These are phyloP conservation scores for Morpho deidamia DNA, from an alignment of 2,888 invertebrate species.

Conservation along the genomic window DNA sequence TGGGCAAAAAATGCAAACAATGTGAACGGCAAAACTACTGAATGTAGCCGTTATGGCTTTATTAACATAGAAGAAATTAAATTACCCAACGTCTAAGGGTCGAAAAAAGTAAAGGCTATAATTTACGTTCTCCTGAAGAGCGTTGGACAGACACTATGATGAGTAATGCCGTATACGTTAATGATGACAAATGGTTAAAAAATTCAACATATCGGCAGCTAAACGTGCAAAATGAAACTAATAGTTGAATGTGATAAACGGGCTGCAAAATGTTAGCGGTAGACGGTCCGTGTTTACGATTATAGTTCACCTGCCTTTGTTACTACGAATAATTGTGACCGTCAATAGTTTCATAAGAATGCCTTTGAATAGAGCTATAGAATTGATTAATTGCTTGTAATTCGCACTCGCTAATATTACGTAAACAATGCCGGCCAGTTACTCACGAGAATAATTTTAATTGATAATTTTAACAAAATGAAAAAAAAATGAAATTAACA, in stretches of 20 bases:
- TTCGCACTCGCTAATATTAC: neutral
- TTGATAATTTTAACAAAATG: too few species aligned
- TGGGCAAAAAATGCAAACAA: too few species aligned
- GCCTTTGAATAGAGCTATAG: conserved; percentile 22
- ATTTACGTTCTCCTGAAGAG: conserved; percentile 34
- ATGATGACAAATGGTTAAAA: conserved; percentile 65
- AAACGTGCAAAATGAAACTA: conserved; percentile 58
- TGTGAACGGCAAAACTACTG: too few species aligned
- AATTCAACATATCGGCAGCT: conserved; percentile 53
- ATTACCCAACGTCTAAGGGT: conserved; percentile 27
- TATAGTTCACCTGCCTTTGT: conserved; percentile 45
- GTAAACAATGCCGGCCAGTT: neutral
- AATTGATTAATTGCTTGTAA: conserved; percentile 15
- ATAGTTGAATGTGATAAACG: conserved; percentile 54
- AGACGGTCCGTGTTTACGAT: conserved; percentile 29
- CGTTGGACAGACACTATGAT: conserved; percentile 32
- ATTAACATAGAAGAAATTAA: conserved; percentile 27
- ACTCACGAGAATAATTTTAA: too few species aligned
- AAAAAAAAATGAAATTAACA: too few species aligned
- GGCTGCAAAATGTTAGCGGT: conserved; percentile 44
- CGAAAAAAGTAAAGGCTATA: conserved; percentile 29
- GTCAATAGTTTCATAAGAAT: conserved; percentile 25
- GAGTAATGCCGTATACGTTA: conserved; percentile 38
- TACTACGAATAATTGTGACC: conserved; percentile 17
- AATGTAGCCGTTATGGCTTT: conserved; percentile 24